Conservation (phyloP, 1,140 invertebrate genomes). For the Zaprionus nigranus region DNA sequence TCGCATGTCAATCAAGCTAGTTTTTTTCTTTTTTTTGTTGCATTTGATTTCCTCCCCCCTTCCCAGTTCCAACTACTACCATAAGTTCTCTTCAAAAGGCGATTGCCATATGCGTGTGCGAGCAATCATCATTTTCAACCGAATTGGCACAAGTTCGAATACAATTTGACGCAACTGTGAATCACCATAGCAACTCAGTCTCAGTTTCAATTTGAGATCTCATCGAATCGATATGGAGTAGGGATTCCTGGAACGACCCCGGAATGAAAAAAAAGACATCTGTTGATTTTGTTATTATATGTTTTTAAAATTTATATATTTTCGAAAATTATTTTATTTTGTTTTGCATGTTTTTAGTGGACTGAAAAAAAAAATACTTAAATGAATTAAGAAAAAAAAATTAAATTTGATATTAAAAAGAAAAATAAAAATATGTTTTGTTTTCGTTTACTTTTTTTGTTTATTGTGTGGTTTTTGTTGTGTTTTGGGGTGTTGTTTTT, state of each 20-base stretch:
- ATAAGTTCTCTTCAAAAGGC: not conserved
- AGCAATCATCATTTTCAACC: slow-evolving; percentile 23
- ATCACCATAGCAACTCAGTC: not conserved
- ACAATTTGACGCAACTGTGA: not conserved
- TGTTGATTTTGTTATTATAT: slow-evolving; percentile 32
- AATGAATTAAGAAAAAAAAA: slow-evolving; percentile 25
- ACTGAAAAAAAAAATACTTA: slow-evolving; percentile 36
- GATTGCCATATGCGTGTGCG: slow-evolving; percentile 7
- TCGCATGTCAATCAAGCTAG: slow-evolving; percentile 1
- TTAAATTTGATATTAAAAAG: slow-evolving; percentile 27
- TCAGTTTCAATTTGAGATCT: slow-evolving; percentile 1
- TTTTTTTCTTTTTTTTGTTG: not conserved
- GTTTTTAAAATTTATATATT: slow-evolving; percentile 25
- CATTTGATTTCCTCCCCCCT: not conserved
- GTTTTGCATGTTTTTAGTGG: slow-evolving; percentile 1
- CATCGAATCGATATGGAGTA: not conserved
- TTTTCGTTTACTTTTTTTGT: slow-evolving; percentile 45
- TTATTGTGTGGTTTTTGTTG: slow-evolving; percentile 58
- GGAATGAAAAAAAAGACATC: not conserved
- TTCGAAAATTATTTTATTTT: slow-evolving; percentile 11
- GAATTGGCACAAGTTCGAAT: slow-evolving; percentile 21
- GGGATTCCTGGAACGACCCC: not conserved
- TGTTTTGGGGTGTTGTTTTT: slow-evolving; percentile 33
- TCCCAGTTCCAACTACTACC: not conserved
- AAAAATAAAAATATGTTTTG: slow-evolving; percentile 55